Base-by-base conservation (phyloP, 1,140 invertebrate genomes). In the Apocrypta bakeri region DNA sequence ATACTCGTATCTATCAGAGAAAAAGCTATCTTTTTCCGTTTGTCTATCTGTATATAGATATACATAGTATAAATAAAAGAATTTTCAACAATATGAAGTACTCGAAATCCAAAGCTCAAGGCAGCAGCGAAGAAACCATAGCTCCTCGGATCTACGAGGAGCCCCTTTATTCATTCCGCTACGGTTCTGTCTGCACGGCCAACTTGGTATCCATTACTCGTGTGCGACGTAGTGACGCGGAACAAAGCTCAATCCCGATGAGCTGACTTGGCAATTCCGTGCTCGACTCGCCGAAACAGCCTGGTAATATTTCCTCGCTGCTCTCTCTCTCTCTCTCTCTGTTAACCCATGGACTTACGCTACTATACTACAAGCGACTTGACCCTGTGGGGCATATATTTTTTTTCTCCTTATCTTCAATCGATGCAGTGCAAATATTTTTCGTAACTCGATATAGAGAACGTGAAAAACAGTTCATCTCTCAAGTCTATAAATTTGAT, bases 261-360 rank as follows among this genome's bases (percentile, higher is more conserved):
- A 89, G 86, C 88, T 90, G 89, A 90, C 86, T 88, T 83, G 85
- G 85, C 86, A 85, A 88, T 89, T 89, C 81, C 80, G 72, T 80
- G 83, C 83, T 85, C 81, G 84, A 85, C 73, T 85, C 84, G 71
- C 76, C 86, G 79, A 88, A 87, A 88, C 84, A 85, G 73, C 82
- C 85, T 85, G 85, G 83, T 89, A 87, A 89, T 89, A 89, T 90
- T 87, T 85, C 85, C 80, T 76, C 33, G 85, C 82, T 73, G 77
- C 86, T 37, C 11, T 76, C 56, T 56, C 48, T 11, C 42, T 27
- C 40, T 14, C 40, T 71, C 33, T 71, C 14, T 3, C 21, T 40
- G 1, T 29, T 14, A 17, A 42, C 29, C 27, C 48, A 48, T 74
- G 7, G 7, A n/a, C 12, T 48, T 14, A 8, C 2, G 33, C 25